Conservation (phyloP, 2,888 invertebrate species). For the Crocallis elinguaria region DNA sequence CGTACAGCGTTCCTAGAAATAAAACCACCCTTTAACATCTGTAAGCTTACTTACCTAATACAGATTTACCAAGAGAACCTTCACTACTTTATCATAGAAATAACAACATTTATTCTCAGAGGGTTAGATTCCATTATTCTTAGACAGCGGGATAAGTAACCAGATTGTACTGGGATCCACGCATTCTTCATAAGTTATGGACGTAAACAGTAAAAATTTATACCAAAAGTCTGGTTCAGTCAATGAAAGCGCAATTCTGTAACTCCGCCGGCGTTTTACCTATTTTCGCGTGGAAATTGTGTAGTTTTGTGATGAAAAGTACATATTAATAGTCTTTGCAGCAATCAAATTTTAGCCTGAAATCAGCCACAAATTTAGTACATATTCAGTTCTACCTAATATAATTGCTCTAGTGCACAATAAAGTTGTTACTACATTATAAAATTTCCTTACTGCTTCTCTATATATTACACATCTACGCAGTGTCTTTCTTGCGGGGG, state of each 20-base stretch:
- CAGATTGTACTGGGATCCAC: constrained; percentile 8
- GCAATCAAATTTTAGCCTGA: no score
- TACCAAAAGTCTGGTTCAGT: background rate
- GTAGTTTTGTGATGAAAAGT: no score
- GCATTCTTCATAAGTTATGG: background rate
- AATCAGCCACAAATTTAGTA: no score
- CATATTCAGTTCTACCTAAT: no score
- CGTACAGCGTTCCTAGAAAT: constrained; percentile 8
- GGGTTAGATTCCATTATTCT: constrained; percentile 32
- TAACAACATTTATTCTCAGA: constrained; percentile 29
- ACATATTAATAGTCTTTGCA: no score
- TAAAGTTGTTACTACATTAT: background rate
- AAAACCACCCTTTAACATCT: constrained; percentile 19
- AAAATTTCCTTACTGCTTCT: background rate
- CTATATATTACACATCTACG: constrained; percentile 2
- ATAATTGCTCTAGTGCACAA: no score
- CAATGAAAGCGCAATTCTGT: no score
- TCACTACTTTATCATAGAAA: constrained; percentile 18
- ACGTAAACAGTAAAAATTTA: background rate
- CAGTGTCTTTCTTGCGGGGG: constrained; percentile 7
- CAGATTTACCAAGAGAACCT: constrained; percentile 11
- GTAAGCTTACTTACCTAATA: constrained; percentile 18
- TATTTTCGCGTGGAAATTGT: no score
- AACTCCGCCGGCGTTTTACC: no score
- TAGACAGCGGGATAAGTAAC: constrained; percentile 25